Conservation (phyloP, 1,140 invertebrate genomes). For the Drosophila tsacasi region DNA sequence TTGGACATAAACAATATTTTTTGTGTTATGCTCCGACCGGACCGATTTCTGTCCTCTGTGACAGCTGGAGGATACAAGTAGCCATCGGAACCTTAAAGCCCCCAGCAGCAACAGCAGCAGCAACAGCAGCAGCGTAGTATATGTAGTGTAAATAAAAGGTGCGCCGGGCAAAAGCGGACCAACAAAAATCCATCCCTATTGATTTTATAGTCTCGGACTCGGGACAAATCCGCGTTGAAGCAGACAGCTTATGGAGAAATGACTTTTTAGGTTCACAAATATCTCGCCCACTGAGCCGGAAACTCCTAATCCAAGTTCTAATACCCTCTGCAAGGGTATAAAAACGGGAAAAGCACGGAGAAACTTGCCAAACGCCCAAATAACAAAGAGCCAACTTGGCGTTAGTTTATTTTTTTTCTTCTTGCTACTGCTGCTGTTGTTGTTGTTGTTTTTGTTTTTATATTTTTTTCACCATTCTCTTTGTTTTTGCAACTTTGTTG, state of each 20-base stretch:
- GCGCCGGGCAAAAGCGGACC: conserved; percentile 1
- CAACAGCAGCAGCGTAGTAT: background rate
- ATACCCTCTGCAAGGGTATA: conserved; percentile 44
- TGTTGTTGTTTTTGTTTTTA: conserved; percentile 8
- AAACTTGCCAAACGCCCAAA: conserved; percentile 51
- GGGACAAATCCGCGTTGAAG: conserved; percentile 44
- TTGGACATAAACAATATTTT: conserved; percentile 21
- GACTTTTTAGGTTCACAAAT: conserved; percentile 40
- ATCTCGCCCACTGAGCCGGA: conserved; percentile 46
- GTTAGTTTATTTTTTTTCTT: conserved; percentile 30
- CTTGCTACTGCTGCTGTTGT: background rate
- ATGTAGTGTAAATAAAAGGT: conserved; percentile 22
- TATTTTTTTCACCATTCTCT: conserved; percentile 32
- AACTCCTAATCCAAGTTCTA: conserved; percentile 51
- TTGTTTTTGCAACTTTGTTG: conserved; percentile 52
- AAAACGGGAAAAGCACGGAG: conserved; percentile 40
- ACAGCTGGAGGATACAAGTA: conserved; percentile 14
- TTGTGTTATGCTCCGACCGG: conserved; percentile 6
- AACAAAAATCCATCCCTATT: conserved; percentile 27
- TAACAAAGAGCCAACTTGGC: conserved; percentile 62
- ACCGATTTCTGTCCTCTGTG: conserved; percentile 10
- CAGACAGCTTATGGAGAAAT: conserved; percentile 49
- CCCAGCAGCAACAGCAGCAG: background rate
- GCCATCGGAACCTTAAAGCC: conserved; percentile 5
- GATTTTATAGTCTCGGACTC: conserved; percentile 34